Base-by-base conservation (phyloP, 2,797 vertebrate genomes). In the Psittacula derbiana region DNA sequence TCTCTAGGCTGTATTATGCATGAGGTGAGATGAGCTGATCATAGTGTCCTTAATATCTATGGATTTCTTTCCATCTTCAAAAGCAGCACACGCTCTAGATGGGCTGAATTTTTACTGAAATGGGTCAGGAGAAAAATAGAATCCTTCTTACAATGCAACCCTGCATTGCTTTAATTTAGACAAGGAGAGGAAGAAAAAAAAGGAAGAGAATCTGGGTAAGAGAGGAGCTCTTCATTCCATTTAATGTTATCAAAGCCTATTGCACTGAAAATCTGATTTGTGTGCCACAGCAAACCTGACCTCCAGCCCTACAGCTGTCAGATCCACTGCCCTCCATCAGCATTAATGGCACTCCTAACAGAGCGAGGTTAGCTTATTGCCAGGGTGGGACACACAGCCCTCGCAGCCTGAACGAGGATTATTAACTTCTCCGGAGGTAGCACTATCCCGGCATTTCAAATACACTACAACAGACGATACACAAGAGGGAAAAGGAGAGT, bases 121-220 rank as follows among this genome's bases (percentile, higher is more conserved):
- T 76, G 86, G 93, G 92, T 97, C 94, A 95, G 88, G 76, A 79
- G 96, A 84, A 95, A 92, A 95, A 95, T 76, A 96, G 90, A 82
- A 82, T 82, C 71, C 50, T 73, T 93, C 93, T 85, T 33, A 88
- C 73, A 90, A 73, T 0, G 0, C 69, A 46, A n/a, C 21, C 7
- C 55, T 14, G 64, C 83, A 27, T 60, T 44, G 90, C 88, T 84
- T 95, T 79, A 5, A 62, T 93, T 95, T 92, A 67, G 57, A 88
- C 91, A 80, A 89, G 58, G 38, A 80, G 61, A 55, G 19, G 38
- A 19, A 15, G n/a, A 7, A 55, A 86, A 91, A 41, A 88, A 72
- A 43, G 58, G 73, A 58, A 8, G 21, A 58, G 62, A n/a, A 73
- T 80, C 53, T 83, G 75, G 41, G 66, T 71, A 43, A 80, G 53